Evolutionary conservation across 2,797 vertebrate species (phyloP).

Genomic region (Pseudotriccus pelzelni): DNA sequence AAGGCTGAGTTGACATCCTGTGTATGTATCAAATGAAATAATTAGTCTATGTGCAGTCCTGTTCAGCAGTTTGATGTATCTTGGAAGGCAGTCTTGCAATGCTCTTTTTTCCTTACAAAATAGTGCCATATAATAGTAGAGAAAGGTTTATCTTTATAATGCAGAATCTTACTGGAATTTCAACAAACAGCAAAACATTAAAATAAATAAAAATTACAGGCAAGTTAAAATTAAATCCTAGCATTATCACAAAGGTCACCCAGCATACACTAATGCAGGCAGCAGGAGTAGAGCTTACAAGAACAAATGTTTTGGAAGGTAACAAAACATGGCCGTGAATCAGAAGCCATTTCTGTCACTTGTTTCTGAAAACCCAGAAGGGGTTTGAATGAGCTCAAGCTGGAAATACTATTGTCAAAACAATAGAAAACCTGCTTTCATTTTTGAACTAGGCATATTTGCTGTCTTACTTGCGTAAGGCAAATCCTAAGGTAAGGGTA

Average conservation of each 20-base stretch:
- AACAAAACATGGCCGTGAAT: neutral
- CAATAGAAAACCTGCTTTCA: neutral
- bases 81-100: neutral
- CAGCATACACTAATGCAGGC: neutral
- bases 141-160: neutral
- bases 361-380: neutral
- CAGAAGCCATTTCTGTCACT: neutral
- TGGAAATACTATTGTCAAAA: neutral
- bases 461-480: neutral
- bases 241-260: neutral
- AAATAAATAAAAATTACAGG: slow-evolving; percentile 8
- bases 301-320: neutral
- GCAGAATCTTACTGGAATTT: neutral
- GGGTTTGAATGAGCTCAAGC: neutral
- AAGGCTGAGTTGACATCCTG: neutral
- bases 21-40: neutral
- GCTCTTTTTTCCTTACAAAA: neutral
- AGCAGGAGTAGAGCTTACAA: neutral
- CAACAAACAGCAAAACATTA: neutral
- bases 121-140: neutral
- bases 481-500: neutral
- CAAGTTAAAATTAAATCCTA: neutral
- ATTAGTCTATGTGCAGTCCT: neutral
- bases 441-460: neutral
- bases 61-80: neutral